phyloP scores from a whole-genome alignment of 2,113 vertebrate species.

The Pelmatolapia mariae region DNA sequence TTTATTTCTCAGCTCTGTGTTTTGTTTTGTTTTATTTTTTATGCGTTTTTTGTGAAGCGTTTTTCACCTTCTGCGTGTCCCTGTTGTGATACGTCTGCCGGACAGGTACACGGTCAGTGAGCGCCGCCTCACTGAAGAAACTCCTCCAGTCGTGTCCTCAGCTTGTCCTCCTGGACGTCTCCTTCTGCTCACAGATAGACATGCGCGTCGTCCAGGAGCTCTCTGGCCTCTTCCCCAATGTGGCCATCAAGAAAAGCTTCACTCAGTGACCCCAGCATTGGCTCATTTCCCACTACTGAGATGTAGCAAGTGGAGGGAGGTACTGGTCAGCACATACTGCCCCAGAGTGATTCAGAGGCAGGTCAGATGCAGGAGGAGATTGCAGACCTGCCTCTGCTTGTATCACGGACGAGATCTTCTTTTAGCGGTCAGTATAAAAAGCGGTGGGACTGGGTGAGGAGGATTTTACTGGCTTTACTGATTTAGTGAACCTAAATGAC shows the following conservation, averaged over 20 bases:
- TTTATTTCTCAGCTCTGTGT: not conserved
- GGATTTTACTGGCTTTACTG: not conserved
- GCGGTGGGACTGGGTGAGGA: not conserved
- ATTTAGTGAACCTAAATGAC: slow-evolving; percentile 9
- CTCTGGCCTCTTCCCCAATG: slow-evolving; percentile 82
- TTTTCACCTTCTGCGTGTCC: not conserved
- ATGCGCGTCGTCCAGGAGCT: slow-evolving; percentile 88
- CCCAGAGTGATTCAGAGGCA: not conserved
- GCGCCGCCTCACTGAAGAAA: slow-evolving; percentile 83
- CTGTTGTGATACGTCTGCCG: not conserved
- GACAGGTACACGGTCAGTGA: slow-evolving; percentile 80
- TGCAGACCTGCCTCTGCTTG: not conserved
- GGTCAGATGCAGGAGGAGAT: slow-evolving; percentile 10
- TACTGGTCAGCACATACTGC: slow-evolving; percentile 18
- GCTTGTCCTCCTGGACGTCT: slow-evolving; percentile 90
- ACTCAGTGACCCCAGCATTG: slow-evolving; percentile 80
- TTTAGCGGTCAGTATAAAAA: not conserved
- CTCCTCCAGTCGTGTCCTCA: slow-evolving; percentile 88
- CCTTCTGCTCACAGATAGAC: slow-evolving; percentile 98
- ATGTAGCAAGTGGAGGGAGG: not conserved
- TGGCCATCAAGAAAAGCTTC: slow-evolving; percentile 97
- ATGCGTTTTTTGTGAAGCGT: not conserved
- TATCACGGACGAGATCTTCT: not conserved
- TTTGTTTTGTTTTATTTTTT: not conserved
- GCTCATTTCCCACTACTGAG: not conserved